Evolutionary conservation across 1,140 invertebrate species (phyloP).

Genomic region (Drosophila ananassae): DNA sequence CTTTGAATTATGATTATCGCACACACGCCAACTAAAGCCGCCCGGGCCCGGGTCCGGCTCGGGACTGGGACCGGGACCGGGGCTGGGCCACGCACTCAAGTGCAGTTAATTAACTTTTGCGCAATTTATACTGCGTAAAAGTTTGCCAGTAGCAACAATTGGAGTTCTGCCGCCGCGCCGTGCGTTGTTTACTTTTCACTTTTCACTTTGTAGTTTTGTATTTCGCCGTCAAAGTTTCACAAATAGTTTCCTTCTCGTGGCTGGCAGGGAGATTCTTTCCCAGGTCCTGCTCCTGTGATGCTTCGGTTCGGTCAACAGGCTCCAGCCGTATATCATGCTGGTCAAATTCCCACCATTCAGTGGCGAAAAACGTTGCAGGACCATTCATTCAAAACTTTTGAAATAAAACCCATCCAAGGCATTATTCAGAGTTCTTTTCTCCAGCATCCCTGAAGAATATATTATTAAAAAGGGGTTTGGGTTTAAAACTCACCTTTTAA

Average conservation of each 20-base stretch:
- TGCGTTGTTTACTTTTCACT: constrained; percentile 76
- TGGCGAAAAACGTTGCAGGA: neutral
- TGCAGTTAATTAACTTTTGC: constrained; percentile 81
- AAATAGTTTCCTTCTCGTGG: constrained; percentile 50
- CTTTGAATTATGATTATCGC: constrained; percentile 81
- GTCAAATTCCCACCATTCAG: constrained; percentile 13
- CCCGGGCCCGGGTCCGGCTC: no score
- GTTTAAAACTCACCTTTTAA: no score
- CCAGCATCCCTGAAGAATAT: no score
- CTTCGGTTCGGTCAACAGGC: constrained; percentile 39
- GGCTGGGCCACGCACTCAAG: constrained; percentile 63
- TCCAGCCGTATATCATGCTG: constrained; percentile 34
- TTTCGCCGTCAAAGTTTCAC: constrained; percentile 62
- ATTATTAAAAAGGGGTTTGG: no score
- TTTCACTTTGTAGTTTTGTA: constrained; percentile 79
- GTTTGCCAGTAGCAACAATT: constrained; percentile 58
- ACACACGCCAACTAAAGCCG: constrained; percentile 56
- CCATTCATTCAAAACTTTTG: neutral
- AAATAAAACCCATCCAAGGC: neutral
- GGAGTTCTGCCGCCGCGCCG: constrained; percentile 28
- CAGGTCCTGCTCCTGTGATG: neutral
- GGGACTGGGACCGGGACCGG: constrained; percentile 8
- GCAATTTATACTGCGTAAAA: constrained; percentile 79
- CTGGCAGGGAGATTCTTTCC: constrained; percentile 10
- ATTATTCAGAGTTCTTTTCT: no score